Conservation (phyloP, 2,888 invertebrate species). For the Platycheirus rosarum region DNA sequence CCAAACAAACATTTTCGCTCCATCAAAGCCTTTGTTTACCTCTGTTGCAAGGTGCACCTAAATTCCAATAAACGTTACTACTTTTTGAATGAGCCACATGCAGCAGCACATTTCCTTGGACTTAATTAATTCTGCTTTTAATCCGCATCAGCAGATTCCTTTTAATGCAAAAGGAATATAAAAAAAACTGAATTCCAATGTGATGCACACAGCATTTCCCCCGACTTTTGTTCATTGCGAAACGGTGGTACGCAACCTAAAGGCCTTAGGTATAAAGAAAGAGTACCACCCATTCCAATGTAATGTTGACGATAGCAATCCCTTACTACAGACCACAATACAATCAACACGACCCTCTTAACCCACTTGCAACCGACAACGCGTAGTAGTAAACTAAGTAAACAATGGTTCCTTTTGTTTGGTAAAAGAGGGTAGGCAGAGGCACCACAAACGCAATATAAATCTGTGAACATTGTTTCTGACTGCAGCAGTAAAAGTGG, state of each 20-base stretch:
- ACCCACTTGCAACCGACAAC: constrained; percentile 2
- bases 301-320: too few relatives aligned
- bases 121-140: constrained; percentile 55
- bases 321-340: too few relatives aligned
- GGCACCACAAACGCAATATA: constrained; percentile 60
- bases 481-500: not conserved
- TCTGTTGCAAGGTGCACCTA: constrained; percentile 26
- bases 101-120: constrained; percentile 57
- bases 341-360: not conserved
- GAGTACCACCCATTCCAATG: too few relatives aligned
- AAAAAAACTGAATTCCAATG: constrained; percentile 58
- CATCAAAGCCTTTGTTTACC: not conserved
- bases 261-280: too few relatives aligned
- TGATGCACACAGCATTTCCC: constrained; percentile 26
- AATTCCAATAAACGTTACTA: constrained; percentile 47
- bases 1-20: constrained; percentile 8
- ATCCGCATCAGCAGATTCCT: constrained; percentile 24
- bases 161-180: constrained; percentile 36
- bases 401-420: constrained; percentile 32
- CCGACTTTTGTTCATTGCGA: constrained; percentile 27
- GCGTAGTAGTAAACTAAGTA: not conserved
- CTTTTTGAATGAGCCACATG: constrained; percentile 17
- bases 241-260: too few relatives aligned
- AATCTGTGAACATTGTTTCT: constrained; percentile 55
- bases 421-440: not conserved